Conservation (phyloP, 2,797 vertebrate species). For the Bradypus variegatus region DNA sequence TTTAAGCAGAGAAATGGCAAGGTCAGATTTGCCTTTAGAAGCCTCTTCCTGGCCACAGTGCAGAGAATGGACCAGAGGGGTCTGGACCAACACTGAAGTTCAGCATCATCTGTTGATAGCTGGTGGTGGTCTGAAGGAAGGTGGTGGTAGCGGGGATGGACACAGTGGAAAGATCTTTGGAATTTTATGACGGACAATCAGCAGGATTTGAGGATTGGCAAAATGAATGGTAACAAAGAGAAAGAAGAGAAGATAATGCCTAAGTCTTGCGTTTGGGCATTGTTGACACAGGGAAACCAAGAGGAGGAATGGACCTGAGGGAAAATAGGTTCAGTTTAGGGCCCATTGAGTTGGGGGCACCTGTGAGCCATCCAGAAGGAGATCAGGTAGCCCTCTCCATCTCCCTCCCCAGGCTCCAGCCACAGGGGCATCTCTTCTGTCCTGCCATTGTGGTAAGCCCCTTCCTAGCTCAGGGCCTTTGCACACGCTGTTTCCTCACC, state of each 20-base stretch:
- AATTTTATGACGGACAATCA: background rate
- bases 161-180: background rate
- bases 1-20: background rate
- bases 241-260: background rate
- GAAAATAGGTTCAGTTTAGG: background rate
- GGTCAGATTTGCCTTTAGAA: background rate
- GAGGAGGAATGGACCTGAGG: background rate
- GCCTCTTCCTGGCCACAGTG: background rate
- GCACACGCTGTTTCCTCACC: background rate
- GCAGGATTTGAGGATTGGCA: background rate
- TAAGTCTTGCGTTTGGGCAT: background rate
- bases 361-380: background rate
- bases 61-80: background rate
- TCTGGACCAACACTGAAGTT: background rate
- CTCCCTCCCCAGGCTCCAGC: background rate
- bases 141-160: background rate
- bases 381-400: background rate
- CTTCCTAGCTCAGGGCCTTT: background rate
- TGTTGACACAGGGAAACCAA: background rate
- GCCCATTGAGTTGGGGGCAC: fast-evolving
- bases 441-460: background rate
- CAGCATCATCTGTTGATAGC: background rate
- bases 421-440: background rate
- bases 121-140: background rate
- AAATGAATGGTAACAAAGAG: background rate